A percentile compares a stretch with the other conserved stretches of the same genome.
Evolutionary conservation across 1,140 invertebrate species (phyloP).

Genomic region (Caenorhabditis elegans): DNA sequence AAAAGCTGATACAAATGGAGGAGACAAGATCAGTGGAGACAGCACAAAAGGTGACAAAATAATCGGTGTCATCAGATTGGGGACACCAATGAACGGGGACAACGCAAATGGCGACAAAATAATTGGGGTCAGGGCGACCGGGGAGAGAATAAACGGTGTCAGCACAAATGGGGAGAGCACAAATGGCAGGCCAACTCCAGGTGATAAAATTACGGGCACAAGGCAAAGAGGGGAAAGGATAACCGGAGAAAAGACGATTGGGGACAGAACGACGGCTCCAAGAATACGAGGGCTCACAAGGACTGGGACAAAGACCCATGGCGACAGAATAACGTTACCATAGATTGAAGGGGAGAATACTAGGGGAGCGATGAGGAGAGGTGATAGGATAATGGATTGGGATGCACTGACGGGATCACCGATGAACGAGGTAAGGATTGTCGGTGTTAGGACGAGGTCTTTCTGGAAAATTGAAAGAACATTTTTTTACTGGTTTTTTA

Average conservation of each 20-base stretch:
- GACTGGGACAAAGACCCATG: conserved; percentile 45
- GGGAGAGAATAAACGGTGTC: conserved; percentile 41
- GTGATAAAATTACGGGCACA: conserved; percentile 18
- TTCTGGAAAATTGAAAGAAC: conserved; percentile 40
- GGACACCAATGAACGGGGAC: conserved; percentile 41
- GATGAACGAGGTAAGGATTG: conserved; percentile 39
- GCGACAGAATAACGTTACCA: conserved; percentile 45
- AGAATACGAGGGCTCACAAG: conserved; percentile 41
- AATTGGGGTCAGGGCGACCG: conserved; percentile 37
- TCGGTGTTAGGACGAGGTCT: conserved; percentile 50
- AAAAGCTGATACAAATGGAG: conserved; percentile 53
- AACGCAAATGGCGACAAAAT: conserved; percentile 45
- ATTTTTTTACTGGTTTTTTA: too few species aligned
- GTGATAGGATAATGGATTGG: conserved; percentile 54
- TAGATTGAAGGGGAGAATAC: conserved; percentile 54
- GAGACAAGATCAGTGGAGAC: conserved; percentile 47
- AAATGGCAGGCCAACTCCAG: conserved; percentile 41
- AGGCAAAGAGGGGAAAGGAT: conserved; percentile 25
- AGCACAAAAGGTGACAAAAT: conserved; percentile 47
- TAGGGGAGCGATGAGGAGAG: conserved; percentile 56
- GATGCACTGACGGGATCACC: not conserved
- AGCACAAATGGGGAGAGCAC: conserved; percentile 44
- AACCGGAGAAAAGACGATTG: not conserved
- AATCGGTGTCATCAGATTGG: conserved; percentile 46
- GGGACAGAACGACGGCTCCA: conserved; percentile 39